Base-by-base conservation (phyloP, 2,113 vertebrate species). In the Notarius quadriscutis region DNA sequence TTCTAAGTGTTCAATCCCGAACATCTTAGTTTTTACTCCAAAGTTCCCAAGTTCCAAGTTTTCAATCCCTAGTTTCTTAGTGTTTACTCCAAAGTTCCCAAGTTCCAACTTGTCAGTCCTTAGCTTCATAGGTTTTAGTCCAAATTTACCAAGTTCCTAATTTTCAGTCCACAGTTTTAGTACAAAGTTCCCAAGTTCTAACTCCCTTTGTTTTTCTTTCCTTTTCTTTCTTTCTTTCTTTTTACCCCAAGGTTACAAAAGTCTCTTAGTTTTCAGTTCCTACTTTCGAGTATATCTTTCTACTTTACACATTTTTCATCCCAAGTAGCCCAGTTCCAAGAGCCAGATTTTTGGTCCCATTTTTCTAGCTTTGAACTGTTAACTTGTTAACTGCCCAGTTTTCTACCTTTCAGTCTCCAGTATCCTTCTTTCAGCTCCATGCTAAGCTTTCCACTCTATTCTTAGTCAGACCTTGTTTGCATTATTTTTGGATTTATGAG, bases 401-500 rank as follows among this genome's bases (percentile, higher is more conserved):
- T 48, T 48, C 17, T 22, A 48, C 3, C 14, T 77, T 51, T 81
- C 77, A 27, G 27, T 34, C 27, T 41, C 5, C 12, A 22, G 1
- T 34, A 22, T 34, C 30, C 1, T 20, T 58, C 6, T 30, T 60
- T 58, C 6, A 22, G 5, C 41, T 79, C 3, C 0, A 12, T 81
- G 18, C 27, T 60, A 18, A 57, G 0, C 41, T 57, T 58, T 20
- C 27, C 22, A 57, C 17, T 65, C 60, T 67, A 65, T 83, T 65
- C 41, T 83, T 48, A 51, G 11, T 17, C 60, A 15, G 22, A 10
- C 34, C 58, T 48, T 25, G 20, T 34, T 65, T 48, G 80, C 20
- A 48, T 62, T 81, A 81, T 81, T 48, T 81, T 81, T 82, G 58
- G 60, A 63, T 63, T 25, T 48, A 65, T 50, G 34, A 82, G 22